A percentile compares a stretch with the other conserved stretches of the same genome.
Evolutionary conservation across 2,888 invertebrate species (phyloP).

Genomic region (Odiellus spinosus): DNA sequence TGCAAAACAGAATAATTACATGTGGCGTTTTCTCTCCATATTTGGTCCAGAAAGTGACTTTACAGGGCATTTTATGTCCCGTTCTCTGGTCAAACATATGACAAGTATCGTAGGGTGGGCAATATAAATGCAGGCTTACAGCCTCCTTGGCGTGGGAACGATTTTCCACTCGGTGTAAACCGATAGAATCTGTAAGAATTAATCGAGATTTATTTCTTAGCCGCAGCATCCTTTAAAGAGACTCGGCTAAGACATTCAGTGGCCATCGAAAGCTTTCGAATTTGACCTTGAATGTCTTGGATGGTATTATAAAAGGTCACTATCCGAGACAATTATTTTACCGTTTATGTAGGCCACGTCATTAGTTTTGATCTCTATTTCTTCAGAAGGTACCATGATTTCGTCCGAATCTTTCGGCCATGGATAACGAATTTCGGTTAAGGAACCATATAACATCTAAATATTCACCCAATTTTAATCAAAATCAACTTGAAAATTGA

Average conservation of each 20-base stretch:
- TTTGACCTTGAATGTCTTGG: too few species aligned
- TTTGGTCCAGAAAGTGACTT: constrained; percentile 84
- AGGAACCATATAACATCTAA: constrained; percentile 53
- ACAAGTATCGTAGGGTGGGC: constrained; percentile 78
- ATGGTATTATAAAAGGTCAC: too few species aligned
- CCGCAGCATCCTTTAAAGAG: too few species aligned
- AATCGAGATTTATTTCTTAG: too few species aligned
- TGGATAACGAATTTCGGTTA: constrained; percentile 65
- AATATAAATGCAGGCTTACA: constrained; percentile 85
- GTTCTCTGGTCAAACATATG: constrained; percentile 80
- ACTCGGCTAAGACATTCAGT: too few species aligned
- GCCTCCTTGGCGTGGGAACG: constrained; percentile 71
- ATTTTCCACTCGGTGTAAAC: constrained; percentile 91
- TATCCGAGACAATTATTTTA: constrained; percentile 30
- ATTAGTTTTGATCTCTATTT: constrained; percentile 49
- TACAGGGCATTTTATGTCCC: constrained; percentile 50
- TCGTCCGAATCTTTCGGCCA: constrained; percentile 50
- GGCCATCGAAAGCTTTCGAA: too few species aligned
- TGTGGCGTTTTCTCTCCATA: constrained; percentile 53
- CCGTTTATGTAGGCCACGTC: constrained; percentile 92
- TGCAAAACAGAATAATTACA: not conserved
- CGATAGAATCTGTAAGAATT: constrained; percentile 73
- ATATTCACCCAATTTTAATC: too few species aligned
- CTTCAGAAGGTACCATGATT: constrained; percentile 45
- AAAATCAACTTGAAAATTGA: too few species aligned